Evolutionary conservation across 2,888 invertebrate species (phyloP).

Genomic region (Oeneis ivallda): DNA sequence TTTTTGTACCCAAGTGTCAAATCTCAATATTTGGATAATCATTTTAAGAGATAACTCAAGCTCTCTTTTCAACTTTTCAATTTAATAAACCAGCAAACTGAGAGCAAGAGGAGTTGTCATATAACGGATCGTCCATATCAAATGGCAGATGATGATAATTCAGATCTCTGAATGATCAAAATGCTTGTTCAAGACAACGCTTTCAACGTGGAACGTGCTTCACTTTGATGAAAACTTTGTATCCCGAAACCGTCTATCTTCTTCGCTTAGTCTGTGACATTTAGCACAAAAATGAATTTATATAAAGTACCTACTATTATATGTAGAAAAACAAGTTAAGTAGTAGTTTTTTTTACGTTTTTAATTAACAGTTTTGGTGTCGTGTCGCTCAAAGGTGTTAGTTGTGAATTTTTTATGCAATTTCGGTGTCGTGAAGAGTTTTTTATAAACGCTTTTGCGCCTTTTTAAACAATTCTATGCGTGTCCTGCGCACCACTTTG

Average conservation of each 20-base stretch:
- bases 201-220: background rate
- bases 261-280: slow-evolving; percentile 5
- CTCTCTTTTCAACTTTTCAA: too few relatives aligned
- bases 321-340: slow-evolving; percentile 19
- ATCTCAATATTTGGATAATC: background rate
- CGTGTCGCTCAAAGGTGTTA: slow-evolving; percentile 56
- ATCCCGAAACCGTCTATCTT: background rate
- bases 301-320: slow-evolving; percentile 9
- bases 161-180: too few relatives aligned
- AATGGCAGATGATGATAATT: too few relatives aligned
- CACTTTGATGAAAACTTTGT: background rate
- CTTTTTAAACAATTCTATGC: slow-evolving; percentile 60
- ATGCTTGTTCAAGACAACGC: background rate
- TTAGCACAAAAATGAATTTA: slow-evolving; percentile 35
- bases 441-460: slow-evolving; percentile 79
- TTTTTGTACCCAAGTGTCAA: background rate
- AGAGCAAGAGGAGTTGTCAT: too few relatives aligned
- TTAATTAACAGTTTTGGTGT: slow-evolving; percentile 45
- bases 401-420: slow-evolving; percentile 64
- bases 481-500: slow-evolving; percentile 37
- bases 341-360: slow-evolving; percentile 22
- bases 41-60: too few relatives aligned
- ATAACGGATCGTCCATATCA: too few relatives aligned
- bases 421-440: slow-evolving; percentile 72
- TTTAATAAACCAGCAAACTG: too few relatives aligned